Evolutionary conservation across 2,888 invertebrate species (phyloP), one percentile per base, ranked within the genome.

Genomic region (Leptarthrus brevirostris): DNA sequence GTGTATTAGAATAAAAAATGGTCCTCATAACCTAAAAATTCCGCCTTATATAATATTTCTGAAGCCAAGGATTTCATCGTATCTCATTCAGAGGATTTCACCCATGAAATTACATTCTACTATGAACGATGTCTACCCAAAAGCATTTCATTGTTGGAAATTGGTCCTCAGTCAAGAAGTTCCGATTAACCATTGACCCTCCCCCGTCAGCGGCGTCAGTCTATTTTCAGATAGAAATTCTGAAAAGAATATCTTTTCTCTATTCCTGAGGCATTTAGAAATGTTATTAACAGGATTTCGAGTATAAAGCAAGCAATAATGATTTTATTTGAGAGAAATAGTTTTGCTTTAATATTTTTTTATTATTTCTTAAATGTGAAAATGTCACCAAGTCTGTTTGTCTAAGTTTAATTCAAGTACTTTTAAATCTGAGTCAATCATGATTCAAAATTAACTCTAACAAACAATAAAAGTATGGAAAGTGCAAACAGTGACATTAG

Each of bases 151-250:
- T 49, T 49, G 49, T 49, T 49, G 5, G 20, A 49, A 49, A 49
- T 49, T 49, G 49, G 49, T 49, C 49, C 49, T 49, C 49, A 49
- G 49, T 49, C 20, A 49, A 49, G 49, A 18, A 49, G 49, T 16
- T 49, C 49, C 49, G 49, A 49, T 49, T 49, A 49, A 16, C 49
- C 49, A 49, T 49, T 49, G 49, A 49, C 49, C 49, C 49, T 49
- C 12, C 22, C 18, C 22, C 18, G 49, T 49, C 49, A 49, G 18
- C 44, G n/a, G 44, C 49, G 18, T 49, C 49, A 49, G 6, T 49
- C 16, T 49, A 6, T 20, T 16, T 12, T 49, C 16, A 16, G 16
- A 12, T 14, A 49, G 49, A 49, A 18, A 49, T 20, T 49, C 3
- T 49, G 49, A 16, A 49, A 49, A 18, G 22, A 49, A 49, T 49